Evolutionary conservation across 1,140 invertebrate species (phyloP), one percentile per base, ranked within the genome.

Genomic region (Panulirus ornatus): DNA sequence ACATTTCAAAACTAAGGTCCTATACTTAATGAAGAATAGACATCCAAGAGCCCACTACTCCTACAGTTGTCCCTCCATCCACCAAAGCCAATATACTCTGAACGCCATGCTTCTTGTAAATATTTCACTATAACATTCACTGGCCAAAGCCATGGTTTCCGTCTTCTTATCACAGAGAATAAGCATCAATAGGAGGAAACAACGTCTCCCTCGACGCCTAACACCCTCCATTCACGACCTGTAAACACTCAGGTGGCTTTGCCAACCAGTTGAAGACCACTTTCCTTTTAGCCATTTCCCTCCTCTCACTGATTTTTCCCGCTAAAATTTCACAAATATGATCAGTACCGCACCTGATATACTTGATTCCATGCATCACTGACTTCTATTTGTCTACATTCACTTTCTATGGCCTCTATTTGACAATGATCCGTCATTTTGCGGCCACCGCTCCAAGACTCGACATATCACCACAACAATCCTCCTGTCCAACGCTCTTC

Each of bases 301-400:
- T 58, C 3, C 34, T 63, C 22, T 34, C 14, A 34, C 11, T 54
- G 22, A 63, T 38, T 58, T 42, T 63, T 22, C 36, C n/a, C 58
- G 70, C 40, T 0, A 11, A 19, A 70, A 38, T 14, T 1, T 27
- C n/a, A 71, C 8, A 63, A 11, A 63, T 5, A 14, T 14, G 27
- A 27, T 14, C 16, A 11, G 47, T 44, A 47, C 40, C 73, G 51
- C 40, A 88, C 86, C 86, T 88, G 86, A 44, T 88, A 88, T 54
- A 81, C 75, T 66, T 88, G 86, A 81, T 81, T 88, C 86, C 86
- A 88, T 0, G 76, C 86, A 30, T 81, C 58, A 47, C 40, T 81
- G 36, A 42, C 76, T n/a, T 88, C 86, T 81, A 88, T 44, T 30
- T 88, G 75, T 81, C 42, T 81, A 54, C 81, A 88, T 81, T 88